Evolutionary conservation across 2,888 invertebrate genomes (phyloP).

Genomic region (Helicoverpa assulta): DNA sequence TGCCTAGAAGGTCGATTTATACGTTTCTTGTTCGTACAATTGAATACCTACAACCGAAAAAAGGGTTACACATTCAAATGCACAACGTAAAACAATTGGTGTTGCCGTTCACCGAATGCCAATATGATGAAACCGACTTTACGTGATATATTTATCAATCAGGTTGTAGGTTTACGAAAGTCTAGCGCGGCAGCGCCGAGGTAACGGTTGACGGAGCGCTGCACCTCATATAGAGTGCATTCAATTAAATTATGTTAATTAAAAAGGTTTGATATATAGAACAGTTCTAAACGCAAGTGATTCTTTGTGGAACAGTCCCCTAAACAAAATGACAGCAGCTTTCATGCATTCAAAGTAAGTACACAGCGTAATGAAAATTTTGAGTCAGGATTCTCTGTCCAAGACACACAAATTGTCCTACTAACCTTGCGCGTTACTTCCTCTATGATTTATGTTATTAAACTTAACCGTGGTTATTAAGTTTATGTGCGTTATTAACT

Average conservation of each 20-base stretch:
- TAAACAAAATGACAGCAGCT: constrained; percentile 7
- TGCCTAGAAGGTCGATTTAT: constrained; percentile 55
- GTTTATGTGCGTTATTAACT: constrained; percentile 21
- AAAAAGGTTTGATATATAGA: constrained; percentile 22
- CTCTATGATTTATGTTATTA: constrained; percentile 41
- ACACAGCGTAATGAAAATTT: constrained; percentile 4
- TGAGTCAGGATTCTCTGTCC: background rate
- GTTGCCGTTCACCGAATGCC: constrained; percentile 70
- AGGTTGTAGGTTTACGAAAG: constrained; percentile 81
- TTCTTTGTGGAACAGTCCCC: constrained; percentile 14
- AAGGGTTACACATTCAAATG: constrained; percentile 74
- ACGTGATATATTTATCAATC: constrained; percentile 86
- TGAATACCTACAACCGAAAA: constrained; percentile 66
- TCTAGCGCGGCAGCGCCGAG: constrained; percentile 59
- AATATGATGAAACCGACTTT: constrained; percentile 78
- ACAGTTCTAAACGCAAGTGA: constrained; percentile 26
- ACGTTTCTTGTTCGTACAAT: constrained; percentile 61
- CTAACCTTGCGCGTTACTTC: constrained; percentile 52
- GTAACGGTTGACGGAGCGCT: constrained; percentile 67
- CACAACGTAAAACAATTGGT: constrained; percentile 67
- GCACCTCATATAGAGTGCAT: constrained; percentile 31
- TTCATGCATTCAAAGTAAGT: constrained; percentile 19
- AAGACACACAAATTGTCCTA: constrained; percentile 40
- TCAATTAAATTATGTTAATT: constrained; percentile 41
- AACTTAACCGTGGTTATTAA: constrained; percentile 23